Conservation (phyloP, 2,888 invertebrate species). For the Polietes domitor region DNA sequence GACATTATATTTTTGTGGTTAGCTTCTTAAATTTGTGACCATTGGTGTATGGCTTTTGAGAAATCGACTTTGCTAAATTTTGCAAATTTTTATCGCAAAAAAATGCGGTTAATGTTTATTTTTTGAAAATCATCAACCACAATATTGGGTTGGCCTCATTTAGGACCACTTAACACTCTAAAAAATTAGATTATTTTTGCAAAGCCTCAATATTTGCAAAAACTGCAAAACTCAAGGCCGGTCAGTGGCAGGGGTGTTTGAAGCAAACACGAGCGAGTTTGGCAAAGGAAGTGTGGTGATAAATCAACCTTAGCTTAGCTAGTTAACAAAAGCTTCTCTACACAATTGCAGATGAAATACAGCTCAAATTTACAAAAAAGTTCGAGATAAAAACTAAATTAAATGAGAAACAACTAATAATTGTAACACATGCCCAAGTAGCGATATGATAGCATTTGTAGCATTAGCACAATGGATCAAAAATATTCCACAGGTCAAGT, state of each 20-base stretch:
- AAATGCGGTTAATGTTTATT: not conserved
- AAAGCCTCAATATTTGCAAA: not conserved
- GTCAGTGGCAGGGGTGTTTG: not conserved
- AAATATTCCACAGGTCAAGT: too few species aligned
- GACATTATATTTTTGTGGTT: too few species aligned
- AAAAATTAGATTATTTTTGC: not conserved
- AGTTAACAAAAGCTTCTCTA: slow-evolving; percentile 24
- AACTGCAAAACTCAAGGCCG: not conserved
- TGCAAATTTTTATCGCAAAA: not conserved
- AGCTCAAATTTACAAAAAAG: slow-evolving; percentile 59
- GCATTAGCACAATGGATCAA: too few species aligned
- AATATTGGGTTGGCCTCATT: not conserved
- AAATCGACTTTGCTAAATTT: not conserved
- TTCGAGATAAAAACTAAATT: slow-evolving; percentile 50
- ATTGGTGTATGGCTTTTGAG: too few species aligned
- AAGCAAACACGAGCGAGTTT: not conserved
- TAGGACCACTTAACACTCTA: not conserved
- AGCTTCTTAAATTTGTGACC: too few species aligned
- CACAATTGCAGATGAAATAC: slow-evolving; percentile 44
- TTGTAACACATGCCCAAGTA: too few species aligned
- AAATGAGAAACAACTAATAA: not conserved
- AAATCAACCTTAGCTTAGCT: not conserved
- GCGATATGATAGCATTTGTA: too few species aligned
- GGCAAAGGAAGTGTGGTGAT: slow-evolving; percentile 22
- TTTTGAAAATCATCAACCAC: not conserved